Percentiles rank a stretch among this genome's conserved stretches.
Conservation (phyloP, 1,140 invertebrate species). For the Lethrus apterus region DNA sequence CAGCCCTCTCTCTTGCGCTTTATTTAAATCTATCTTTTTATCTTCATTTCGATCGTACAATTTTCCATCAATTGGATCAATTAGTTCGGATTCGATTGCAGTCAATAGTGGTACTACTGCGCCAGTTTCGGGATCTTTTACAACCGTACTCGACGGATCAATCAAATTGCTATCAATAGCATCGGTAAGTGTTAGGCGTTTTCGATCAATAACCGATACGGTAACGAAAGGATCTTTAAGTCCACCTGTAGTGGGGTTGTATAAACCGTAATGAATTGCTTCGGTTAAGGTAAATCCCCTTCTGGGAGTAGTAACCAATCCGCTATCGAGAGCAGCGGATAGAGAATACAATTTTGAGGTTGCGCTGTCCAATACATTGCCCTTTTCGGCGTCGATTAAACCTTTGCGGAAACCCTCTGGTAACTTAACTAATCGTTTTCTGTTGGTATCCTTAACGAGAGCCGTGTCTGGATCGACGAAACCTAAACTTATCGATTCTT, state of each 20-base stretch:
- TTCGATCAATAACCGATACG: constrained; percentile 56
- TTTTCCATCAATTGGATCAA: constrained; percentile 68
- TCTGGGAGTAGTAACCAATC: constrained; percentile 67
- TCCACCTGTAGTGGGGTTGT: constrained; percentile 68
- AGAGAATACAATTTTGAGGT: constrained; percentile 74
- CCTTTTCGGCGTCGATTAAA: constrained; percentile 79
- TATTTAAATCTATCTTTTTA: constrained; percentile 68
- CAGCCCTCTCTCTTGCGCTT: constrained; percentile 80
- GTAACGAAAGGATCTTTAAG: constrained; percentile 73
- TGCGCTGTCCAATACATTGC: constrained; percentile 71
- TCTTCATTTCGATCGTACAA: constrained; percentile 57
- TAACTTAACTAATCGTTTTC: constrained; percentile 73
- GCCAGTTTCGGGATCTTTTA: constrained; percentile 71
- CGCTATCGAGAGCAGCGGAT: constrained; percentile 64
- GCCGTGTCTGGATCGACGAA: constrained; percentile 82
- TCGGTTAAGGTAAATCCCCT: constrained; percentile 73
- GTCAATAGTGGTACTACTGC: constrained; percentile 68
- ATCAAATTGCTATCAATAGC: constrained; percentile 70
- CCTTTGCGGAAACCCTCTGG: constrained; percentile 80
- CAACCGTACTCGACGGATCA: constrained; percentile 75
- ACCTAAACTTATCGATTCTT: constrained; percentile 75
- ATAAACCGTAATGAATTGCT: constrained; percentile 73
- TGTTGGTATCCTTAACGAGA: constrained; percentile 78
- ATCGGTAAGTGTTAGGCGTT: constrained; percentile 65
- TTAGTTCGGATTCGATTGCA: constrained; percentile 64